A percentile compares a stretch with the other conserved stretches of the same genome.
phyloP scores from a whole-genome alignment of 2,797 vertebrate species.

The Allobates femoralis region DNA sequence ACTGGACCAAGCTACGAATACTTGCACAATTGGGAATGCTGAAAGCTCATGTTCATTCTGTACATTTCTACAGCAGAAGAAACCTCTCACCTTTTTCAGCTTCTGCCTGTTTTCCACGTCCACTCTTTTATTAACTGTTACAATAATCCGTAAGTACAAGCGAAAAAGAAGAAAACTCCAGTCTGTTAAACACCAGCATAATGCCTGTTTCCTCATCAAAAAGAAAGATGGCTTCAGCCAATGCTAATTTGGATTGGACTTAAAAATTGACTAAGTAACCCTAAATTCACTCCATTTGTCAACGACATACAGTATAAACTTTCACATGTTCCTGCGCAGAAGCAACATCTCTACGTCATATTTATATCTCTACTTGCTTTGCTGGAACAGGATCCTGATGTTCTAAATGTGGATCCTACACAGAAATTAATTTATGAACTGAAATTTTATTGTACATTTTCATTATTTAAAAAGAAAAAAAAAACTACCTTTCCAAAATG shows the following conservation, averaged over 20 bases:
- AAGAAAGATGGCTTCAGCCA: conserved; percentile 64
- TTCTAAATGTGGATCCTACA: conserved; percentile 2
- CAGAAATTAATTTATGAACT: conserved; percentile 55
- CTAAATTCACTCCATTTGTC: conserved; percentile 57
- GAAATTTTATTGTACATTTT: conserved; percentile 36
- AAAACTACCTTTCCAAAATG: conserved; percentile 9
- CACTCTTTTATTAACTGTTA: conserved; percentile 76
- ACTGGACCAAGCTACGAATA: conserved; percentile 42
- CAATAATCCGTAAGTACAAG: conserved; percentile 77
- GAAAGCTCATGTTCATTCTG: conserved; percentile 77
- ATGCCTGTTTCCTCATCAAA: conserved; percentile 66
- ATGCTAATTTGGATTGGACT: conserved; percentile 11
- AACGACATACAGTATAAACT: not conserved
- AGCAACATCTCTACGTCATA: not conserved
- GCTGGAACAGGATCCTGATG: not conserved
- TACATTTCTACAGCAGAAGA: conserved; percentile 78
- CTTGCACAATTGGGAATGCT: conserved; percentile 67
- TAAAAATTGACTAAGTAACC: not conserved
- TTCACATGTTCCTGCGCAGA: not conserved
- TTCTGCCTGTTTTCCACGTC: conserved; percentile 81
- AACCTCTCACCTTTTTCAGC: conserved; percentile 84
- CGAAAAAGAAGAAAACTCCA: conserved; percentile 71
- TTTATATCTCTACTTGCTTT: not conserved
- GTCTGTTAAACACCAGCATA: conserved; percentile 69
- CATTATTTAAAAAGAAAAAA: conserved; percentile 56